These are phyloP conservation scores for Metridium senile DNA, from an alignment of 92 coral and sea anemone species.

Conservation along the genomic window DNA sequence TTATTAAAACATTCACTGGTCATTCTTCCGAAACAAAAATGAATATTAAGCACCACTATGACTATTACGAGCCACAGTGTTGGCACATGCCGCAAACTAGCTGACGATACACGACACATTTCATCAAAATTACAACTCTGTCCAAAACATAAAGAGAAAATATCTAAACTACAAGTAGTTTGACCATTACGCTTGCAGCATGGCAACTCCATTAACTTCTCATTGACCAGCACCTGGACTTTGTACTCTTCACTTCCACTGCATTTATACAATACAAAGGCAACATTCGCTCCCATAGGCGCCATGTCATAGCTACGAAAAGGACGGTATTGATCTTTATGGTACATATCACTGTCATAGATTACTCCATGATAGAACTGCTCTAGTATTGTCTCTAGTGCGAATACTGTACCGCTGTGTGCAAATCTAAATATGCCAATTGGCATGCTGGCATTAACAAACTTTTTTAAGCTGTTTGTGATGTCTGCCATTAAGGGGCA, in stretches of 20 bases:
- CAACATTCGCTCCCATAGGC: slow-evolving; percentile 73
- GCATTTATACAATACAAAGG: slow-evolving; percentile 50
- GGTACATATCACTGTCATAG: slow-evolving; percentile 54
- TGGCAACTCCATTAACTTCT: slow-evolving; percentile 35
- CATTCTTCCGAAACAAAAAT: not conserved
- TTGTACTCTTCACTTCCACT: slow-evolving; percentile 44
- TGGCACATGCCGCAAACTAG: not conserved
- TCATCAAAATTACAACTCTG: slow-evolving; percentile 57
- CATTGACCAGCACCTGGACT: slow-evolving; percentile 59
- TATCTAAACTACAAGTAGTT: slow-evolving; percentile 43
- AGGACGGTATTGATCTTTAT: slow-evolving; percentile 32
- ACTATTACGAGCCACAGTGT: not conserved
- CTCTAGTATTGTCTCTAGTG: slow-evolving; percentile 48
- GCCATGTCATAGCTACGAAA: slow-evolving; percentile 32
- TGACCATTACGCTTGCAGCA: slow-evolving; percentile 47
- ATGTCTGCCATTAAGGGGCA: slow-evolving; percentile 63
- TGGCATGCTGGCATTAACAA: slow-evolving; percentile 19
- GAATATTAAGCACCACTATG: not conserved
- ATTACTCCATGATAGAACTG: slow-evolving; percentile 40
- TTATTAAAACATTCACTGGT: not conserved
- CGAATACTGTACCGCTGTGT: slow-evolving; percentile 37
- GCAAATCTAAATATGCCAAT: slow-evolving; percentile 69
- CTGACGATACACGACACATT: slow-evolving; percentile 41
- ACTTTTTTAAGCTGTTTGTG: slow-evolving; percentile 35
- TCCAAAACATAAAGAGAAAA: slow-evolving; percentile 52